These are phyloP conservation scores for Glossophaga mutica DNA, from an alignment of 2,797 vertebrate species.

Conservation along the genomic window DNA sequence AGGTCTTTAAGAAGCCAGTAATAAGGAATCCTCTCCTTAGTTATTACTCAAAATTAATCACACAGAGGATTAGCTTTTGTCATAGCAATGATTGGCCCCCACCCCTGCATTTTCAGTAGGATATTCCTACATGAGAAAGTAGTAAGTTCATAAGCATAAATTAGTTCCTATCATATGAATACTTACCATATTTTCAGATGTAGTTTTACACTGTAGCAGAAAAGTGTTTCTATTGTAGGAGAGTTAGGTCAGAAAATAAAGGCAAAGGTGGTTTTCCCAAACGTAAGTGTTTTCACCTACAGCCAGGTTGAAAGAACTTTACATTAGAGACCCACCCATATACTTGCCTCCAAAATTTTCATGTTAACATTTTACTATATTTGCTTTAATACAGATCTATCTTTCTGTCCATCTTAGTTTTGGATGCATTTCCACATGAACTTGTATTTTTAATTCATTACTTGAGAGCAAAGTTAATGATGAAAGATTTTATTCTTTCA, in stretches of 20 bases:
- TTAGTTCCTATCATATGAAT: not conserved
- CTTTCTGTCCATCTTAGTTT: not conserved
- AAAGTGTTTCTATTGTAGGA: not conserved
- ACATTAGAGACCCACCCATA: not conserved
- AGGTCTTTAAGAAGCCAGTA: not conserved
- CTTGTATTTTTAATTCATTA: constrained; percentile 23
- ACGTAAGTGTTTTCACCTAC: not conserved
- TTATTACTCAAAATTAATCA: not conserved
- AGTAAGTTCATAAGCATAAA: not conserved
- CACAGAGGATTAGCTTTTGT: not conserved
- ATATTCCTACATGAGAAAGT: not conserved
- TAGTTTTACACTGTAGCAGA: not conserved
- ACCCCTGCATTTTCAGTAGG: not conserved
- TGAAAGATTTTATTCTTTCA: constrained; percentile 16
- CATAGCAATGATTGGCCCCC: not conserved
- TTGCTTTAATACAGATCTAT: not conserved
- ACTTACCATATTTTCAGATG: not conserved
- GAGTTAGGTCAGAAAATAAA: constrained; percentile 14
- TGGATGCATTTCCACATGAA: constrained; percentile 21
- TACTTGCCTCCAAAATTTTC: not conserved
- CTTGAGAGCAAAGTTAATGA: constrained; percentile 9
- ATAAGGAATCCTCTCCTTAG: not conserved
- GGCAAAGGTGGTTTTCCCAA: not conserved
- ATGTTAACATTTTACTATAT: not conserved
- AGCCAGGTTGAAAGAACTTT: not conserved